phyloP scores from a whole-genome alignment of 1,140 invertebrate species.

The Drosophila hydei region DNA sequence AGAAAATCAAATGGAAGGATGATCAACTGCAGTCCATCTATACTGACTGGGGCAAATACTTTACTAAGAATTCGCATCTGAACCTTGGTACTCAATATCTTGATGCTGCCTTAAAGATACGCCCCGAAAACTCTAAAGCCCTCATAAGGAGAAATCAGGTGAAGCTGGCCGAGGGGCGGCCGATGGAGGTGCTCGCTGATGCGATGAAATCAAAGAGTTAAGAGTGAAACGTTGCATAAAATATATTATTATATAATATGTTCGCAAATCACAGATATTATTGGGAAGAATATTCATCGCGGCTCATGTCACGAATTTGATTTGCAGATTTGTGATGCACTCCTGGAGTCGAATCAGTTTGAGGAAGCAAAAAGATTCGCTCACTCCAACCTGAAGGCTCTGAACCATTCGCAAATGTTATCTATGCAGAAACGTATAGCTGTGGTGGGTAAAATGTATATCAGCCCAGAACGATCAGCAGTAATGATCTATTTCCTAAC shows the following conservation, averaged over 20 bases:
- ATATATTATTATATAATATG: not conserved
- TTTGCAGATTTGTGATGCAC: conserved; percentile 53
- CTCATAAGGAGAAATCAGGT: conserved; percentile 49
- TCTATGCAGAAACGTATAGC: conserved; percentile 40
- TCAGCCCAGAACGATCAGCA: not conserved
- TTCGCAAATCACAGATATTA: conserved; percentile 16
- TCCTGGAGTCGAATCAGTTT: conserved; percentile 68
- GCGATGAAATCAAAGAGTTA: conserved; percentile 51
- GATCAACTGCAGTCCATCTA: conserved; percentile 49
- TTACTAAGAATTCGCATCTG: conserved; percentile 28
- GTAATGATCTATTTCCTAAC: not conserved
- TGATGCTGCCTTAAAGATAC: conserved; percentile 46
- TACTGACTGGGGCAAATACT: conserved; percentile 56
- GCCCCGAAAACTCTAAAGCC: conserved; percentile 10
- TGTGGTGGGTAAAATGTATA: conserved; percentile 41
- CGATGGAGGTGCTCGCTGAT: conserved; percentile 54
- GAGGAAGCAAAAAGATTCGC: conserved; percentile 59
- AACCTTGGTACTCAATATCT: conserved; percentile 36
- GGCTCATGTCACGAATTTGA: conserved; percentile 9
- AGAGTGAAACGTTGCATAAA: not conserved
- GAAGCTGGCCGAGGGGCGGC: conserved; percentile 44
- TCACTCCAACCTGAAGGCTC: conserved; percentile 29
- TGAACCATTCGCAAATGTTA: conserved; percentile 26
- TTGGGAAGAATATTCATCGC: not conserved
- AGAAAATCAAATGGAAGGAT: conserved; percentile 44